Base-by-base conservation (phyloP, 2,797 vertebrate genomes). In the Notolabrus celidotus region DNA sequence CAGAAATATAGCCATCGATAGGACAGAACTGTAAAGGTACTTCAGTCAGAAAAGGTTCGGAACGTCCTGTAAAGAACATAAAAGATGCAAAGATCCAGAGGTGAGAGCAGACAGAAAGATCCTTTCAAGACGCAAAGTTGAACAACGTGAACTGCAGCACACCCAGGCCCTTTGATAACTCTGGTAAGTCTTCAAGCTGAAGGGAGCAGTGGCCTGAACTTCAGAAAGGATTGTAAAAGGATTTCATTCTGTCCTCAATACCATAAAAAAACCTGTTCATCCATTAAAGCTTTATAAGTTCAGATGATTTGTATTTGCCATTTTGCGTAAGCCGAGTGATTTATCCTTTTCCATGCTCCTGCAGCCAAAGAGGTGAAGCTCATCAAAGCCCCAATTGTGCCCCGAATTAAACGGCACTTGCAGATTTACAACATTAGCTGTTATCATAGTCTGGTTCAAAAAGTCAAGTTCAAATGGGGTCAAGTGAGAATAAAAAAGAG, bases 391-490 rank as follows among this genome's bases (percentile, higher is more conserved):
- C 5, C 12, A 14, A 34, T n/a, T 46, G 38, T 47, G 22, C 46
- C 57, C 36, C 11, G 46, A 16, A 65, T 63, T 67, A 76, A 46
- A 41, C 23, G 16, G 10, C 17, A 67, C 41, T 25, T 45, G 31
- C 38, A 53, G 20, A 7, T 79, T 78, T 67, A 47, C 45, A 73
- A 42, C 52, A 66, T 68, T 70, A 62, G 47, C 50, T 10, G 67
- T 71, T 77, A 62, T 86, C 65, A 52, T 60, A 19, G 72, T 22
- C 49, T 7, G 59, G 67, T 68, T 75, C 46, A 78, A 58, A 62
- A 52, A 58, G 80, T 74, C 59, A 52, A 64, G 76, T 75, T 84
- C 77, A 78, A 75, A 79, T 25, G 39, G 9, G 79, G 81, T 84
- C 67, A 71, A 53, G 59, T 54, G 51, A 66, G 54, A 66, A 79